Evolutionary conservation across 2,113 vertebrate species (phyloP), one percentile per base, ranked within the genome.

Genomic region (Psilopogon haemacephalus): DNA sequence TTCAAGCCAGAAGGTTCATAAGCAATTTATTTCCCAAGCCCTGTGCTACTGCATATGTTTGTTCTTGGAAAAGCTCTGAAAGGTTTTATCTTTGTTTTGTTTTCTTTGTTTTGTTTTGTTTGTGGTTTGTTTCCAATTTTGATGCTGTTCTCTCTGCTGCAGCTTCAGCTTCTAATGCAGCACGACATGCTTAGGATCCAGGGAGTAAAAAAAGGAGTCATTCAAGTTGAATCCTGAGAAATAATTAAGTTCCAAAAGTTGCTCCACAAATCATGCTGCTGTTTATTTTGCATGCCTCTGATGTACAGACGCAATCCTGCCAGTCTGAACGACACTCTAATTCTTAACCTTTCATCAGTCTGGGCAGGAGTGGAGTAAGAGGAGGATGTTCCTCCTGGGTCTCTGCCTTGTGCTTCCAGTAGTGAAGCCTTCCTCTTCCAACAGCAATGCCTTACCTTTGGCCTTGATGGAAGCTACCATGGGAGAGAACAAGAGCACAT

Each of bases 1-100:
- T 95, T 92, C 74, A 76, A 95, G 84, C 42, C 63, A 89, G 88
- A 88, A 85, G 80, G 81, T 71, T 89, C 88, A 83, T 48, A 11
- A 95, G 63, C 92, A 90, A 90, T 95, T 95, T 93, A 82, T 74
- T 95, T 84, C 52, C 58, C 64, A 82, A 63, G 76, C 48, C 60
- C 70, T 90, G 73, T 70, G 86, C 76, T 84, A 30, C 58, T 54
- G 67, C 67, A 44, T 64, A 32, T 75, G 72, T 88, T 93, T 92
- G 69, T 28, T 91, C 56, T 78, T 84, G n/a, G 82, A 42, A 70
- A 85, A 92, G 75, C 4, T 10, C 63, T 86, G 30, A 35, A 59
- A 30, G 15, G 2, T 11, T 42, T 28, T 21, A 44, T 2, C 3
- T 12, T 27, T 19, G 24, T 27, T n/a, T 33, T 33, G 12, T 8